Evolutionary conservation across 2,888 invertebrate genomes (phyloP).

Genomic region (Aricia artaxerxes): DNA sequence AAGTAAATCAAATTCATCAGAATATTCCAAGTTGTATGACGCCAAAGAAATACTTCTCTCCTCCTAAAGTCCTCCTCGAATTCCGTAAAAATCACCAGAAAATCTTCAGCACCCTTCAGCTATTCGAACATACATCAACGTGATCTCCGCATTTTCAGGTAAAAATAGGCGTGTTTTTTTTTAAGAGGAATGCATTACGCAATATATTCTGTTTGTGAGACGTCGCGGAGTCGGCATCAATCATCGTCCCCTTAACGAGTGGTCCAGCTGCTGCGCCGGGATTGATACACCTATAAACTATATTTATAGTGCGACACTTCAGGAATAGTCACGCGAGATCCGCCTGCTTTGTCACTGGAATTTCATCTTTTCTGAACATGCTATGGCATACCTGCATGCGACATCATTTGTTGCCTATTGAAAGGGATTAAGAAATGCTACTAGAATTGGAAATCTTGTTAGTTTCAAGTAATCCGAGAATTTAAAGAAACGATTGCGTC

Average conservation of each 20-base stretch:
- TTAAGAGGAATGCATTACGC: conserved; percentile 41
- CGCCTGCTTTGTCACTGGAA: background rate
- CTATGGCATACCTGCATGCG: background rate
- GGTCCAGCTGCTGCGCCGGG: conserved; percentile 69
- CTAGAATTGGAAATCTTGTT: background rate
- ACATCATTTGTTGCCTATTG: background rate
- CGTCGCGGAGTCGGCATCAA: conserved; percentile 56
- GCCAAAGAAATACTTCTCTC: background rate
- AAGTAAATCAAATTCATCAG: background rate
- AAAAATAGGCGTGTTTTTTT: conserved; percentile 32
- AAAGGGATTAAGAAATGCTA: background rate
- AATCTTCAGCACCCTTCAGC: background rate
- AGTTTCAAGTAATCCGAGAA: background rate
- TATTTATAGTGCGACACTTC: conserved; percentile 71
- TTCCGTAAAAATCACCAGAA: background rate
- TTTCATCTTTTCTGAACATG: background rate
- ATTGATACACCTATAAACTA: conserved; percentile 77
- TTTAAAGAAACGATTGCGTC: background rate
- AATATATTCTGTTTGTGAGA: conserved; percentile 46
- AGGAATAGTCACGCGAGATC: conserved; percentile 55
- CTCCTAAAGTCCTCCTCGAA: background rate
- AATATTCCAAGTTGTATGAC: background rate
- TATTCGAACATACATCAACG: conserved; percentile 5
- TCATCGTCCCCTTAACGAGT: conserved; percentile 75
- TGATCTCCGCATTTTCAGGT: conserved; percentile 27